Evolutionary conservation across 2,888 invertebrate species (phyloP).

Genomic region (Lasioglossum marginatum): DNA sequence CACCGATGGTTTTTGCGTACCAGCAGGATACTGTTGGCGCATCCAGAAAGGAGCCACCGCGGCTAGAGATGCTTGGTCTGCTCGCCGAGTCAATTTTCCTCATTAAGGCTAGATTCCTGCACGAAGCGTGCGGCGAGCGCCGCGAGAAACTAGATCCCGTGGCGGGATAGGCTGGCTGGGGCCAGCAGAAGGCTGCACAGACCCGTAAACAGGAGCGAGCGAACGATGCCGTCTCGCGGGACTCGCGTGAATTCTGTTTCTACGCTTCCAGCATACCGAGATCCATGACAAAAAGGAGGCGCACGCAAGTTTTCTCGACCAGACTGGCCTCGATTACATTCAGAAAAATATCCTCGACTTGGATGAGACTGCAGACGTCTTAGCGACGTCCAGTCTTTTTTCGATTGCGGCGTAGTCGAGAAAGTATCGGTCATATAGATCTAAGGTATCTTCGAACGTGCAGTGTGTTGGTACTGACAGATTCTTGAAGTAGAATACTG

Average conservation of each 20-base stretch:
- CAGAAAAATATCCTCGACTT: neutral
- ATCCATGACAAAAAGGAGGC: slow-evolving; percentile 23
- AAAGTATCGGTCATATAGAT: neutral
- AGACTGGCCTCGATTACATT: slow-evolving; percentile 38
- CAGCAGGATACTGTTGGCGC: slow-evolving; percentile 12
- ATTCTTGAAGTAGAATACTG: neutral
- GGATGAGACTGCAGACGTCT: slow-evolving; percentile 5
- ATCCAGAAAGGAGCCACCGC: slow-evolving; percentile 45
- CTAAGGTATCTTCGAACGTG: neutral
- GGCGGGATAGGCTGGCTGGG: slow-evolving; percentile 74
- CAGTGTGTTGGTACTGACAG: neutral
- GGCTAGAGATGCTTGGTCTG: slow-evolving; percentile 35
- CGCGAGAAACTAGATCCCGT: slow-evolving; percentile 77
- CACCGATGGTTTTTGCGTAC: slow-evolving; percentile 47
- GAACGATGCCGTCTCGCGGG: slow-evolving; percentile 68
- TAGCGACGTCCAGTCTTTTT: neutral
- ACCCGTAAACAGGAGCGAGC: slow-evolving; percentile 69
- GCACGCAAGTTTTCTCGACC: slow-evolving; percentile 33
- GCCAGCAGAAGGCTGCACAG: slow-evolving; percentile 27
- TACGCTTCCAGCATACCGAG: slow-evolving; percentile 20
- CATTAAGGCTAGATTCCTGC: slow-evolving; percentile 83
- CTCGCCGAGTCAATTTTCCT: slow-evolving; percentile 79
- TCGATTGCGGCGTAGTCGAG: neutral
- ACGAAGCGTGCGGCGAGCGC: slow-evolving; percentile 74
- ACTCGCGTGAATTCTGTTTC: slow-evolving; percentile 71